Conservation (phyloP, 2,113 vertebrate genomes). For the Archocentrus centrarchus region DNA sequence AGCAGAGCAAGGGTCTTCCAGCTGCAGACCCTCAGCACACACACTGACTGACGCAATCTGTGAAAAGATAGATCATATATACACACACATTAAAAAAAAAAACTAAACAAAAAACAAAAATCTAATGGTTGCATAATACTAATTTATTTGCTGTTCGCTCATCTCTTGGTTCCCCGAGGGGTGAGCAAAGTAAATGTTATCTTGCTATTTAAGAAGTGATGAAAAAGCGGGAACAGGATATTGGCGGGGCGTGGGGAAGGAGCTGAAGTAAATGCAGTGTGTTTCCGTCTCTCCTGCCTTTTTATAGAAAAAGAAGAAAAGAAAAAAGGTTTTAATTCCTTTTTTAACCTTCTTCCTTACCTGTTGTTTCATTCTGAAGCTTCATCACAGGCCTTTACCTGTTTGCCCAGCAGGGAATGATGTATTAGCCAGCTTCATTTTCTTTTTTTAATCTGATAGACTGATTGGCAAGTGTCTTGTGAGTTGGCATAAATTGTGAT, state of each 20-base stretch:
- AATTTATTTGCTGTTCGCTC: slow-evolving; percentile 92
- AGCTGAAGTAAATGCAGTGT: slow-evolving; percentile 62
- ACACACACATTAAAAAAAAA: slow-evolving; percentile 23
- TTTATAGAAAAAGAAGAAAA: slow-evolving; percentile 36
- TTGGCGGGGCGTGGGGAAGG: not conserved
- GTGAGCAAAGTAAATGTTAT: slow-evolving; percentile 88
- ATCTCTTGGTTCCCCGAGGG: slow-evolving; percentile 85
- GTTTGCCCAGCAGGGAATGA: slow-evolving; percentile 69
- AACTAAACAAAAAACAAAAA: slow-evolving; percentile 20
- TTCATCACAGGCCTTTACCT: slow-evolving; percentile 45
- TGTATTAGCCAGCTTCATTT: slow-evolving; percentile 72
- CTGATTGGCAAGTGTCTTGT: slow-evolving; percentile 67
- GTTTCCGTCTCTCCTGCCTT: slow-evolving; percentile 45
- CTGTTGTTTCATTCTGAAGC: slow-evolving; percentile 61
- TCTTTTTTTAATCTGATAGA: slow-evolving; percentile 65
- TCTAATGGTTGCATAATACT: slow-evolving; percentile 87
- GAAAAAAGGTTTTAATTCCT: slow-evolving; percentile 1
- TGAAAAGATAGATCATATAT: slow-evolving; percentile 77
- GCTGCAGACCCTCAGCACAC: slow-evolving; percentile 67
- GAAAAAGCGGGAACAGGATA: slow-evolving; percentile 55
- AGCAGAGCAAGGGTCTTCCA: slow-evolving; percentile 18
- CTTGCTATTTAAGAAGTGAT: slow-evolving; percentile 87
- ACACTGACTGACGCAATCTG: slow-evolving; percentile 78
- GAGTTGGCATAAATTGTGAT: slow-evolving; percentile 79
- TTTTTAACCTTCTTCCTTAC: slow-evolving; percentile 33